Evolutionary conservation across 2,888 invertebrate species (phyloP).

Genomic region (Ferdinandea cuprea): DNA sequence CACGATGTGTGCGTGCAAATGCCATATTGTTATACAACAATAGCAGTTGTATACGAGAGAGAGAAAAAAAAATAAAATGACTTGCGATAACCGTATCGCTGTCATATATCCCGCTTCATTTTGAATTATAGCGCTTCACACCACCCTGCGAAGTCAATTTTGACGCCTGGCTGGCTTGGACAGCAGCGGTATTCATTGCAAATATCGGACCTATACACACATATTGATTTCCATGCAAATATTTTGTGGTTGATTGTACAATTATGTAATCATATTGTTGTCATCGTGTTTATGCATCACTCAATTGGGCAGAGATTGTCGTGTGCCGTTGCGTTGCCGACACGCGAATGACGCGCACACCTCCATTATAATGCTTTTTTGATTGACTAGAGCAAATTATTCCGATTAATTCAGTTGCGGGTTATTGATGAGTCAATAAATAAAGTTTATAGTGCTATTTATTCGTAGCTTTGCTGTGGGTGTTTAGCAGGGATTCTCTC

Average conservation of each 20-base stretch:
- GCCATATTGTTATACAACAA: conserved; percentile 58
- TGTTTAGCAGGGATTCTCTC: too few species aligned
- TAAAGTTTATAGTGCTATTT: too few species aligned
- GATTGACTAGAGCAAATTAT: too few species aligned
- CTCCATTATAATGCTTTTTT: too few species aligned
- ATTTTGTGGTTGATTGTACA: conserved; percentile 72
- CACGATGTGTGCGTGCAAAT: conserved; percentile 39
- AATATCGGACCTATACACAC: conserved; percentile 24
- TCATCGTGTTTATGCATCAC: conserved; percentile 49
- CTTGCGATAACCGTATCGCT: conserved; percentile 53
- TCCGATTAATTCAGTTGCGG: too few species aligned
- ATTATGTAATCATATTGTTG: conserved; percentile 56
- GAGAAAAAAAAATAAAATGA: conserved; percentile 27
- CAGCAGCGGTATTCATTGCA: conserved; percentile 47
- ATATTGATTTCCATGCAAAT: conserved; percentile 64
- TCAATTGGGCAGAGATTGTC: conserved; percentile 54
- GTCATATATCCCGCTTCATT: conserved; percentile 46
- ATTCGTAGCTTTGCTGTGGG: too few species aligned
- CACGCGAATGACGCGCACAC: too few species aligned
- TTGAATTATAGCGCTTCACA: conserved; percentile 2
- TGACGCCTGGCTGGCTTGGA: conserved; percentile 38
- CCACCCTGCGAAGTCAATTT: conserved; percentile 15
- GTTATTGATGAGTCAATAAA: too few species aligned
- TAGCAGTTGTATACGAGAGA: conserved; percentile 7
- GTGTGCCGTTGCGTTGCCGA: conserved; percentile 19